phyloP scores from a whole-genome alignment of 2,797 vertebrate genomes.

The Mormyrops boulengeri region DNA sequence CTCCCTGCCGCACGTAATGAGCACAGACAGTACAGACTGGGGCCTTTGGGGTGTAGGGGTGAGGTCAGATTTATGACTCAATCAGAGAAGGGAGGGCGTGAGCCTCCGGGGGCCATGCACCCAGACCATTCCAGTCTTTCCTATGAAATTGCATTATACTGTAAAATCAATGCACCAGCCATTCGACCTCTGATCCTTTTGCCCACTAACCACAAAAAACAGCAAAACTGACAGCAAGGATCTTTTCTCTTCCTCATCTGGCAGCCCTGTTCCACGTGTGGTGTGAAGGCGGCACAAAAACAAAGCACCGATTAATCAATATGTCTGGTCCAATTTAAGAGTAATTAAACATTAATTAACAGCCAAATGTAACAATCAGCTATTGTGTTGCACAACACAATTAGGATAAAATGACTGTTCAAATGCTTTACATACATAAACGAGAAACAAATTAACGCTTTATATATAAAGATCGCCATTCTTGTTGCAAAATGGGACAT shows the following conservation, averaged over 20 bases:
- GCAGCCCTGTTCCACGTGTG: background rate
- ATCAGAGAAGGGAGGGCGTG: background rate
- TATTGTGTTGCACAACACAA: background rate
- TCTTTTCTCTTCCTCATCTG: background rate
- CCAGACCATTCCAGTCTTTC: constrained; percentile 29
- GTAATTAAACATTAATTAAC: background rate
- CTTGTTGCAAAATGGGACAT: background rate
- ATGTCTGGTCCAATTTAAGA: background rate
- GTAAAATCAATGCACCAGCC: constrained; percentile 46
- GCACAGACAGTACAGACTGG: constrained; percentile 1
- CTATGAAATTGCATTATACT: constrained; percentile 21
- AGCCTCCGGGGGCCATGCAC: constrained; percentile 16
- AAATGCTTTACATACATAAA: background rate
- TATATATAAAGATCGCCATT: background rate
- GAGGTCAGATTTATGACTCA: constrained; percentile 19
- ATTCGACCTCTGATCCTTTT: constrained; percentile 45
- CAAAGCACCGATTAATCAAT: background rate
- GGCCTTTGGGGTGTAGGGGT: background rate
- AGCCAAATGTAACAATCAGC: background rate
- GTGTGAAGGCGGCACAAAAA: background rate
- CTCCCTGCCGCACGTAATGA: background rate
- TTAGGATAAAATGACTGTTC: background rate
- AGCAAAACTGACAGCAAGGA: constrained; percentile 34
- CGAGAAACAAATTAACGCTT: background rate
- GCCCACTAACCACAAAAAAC: constrained; percentile 37